Evolutionary conservation across 2,113 vertebrate species (phyloP).

Genomic region (Lampris incognitus): DNA sequence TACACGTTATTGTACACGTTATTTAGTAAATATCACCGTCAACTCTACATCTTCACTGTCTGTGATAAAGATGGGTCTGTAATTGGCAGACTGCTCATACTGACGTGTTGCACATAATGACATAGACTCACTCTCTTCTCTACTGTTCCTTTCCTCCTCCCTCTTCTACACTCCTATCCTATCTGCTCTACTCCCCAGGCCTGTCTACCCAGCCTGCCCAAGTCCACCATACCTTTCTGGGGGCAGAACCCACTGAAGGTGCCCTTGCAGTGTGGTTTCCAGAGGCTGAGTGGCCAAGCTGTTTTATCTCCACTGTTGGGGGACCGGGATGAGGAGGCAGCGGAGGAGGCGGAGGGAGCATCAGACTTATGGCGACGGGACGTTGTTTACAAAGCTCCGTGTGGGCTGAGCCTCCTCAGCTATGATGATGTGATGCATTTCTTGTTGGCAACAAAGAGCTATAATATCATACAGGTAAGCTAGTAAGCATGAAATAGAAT

Average conservation of each 20-base stretch:
- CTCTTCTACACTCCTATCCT: neutral
- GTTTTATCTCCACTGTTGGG: neutral
- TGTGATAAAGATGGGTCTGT: too few species aligned
- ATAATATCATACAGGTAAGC: conserved; percentile 82
- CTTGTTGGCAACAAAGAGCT: conserved; percentile 85
- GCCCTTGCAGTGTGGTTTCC: conserved; percentile 87
- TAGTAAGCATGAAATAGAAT: too few species aligned
- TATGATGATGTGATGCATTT: conserved; percentile 86
- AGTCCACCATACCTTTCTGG: conserved; percentile 66
- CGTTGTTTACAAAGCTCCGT: conserved; percentile 90
- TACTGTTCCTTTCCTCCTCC: neutral
- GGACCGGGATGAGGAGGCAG: neutral
- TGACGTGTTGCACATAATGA: neutral
- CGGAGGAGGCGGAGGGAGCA: conserved; percentile 48
- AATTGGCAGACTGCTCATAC: too few species aligned
- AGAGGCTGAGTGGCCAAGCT: conserved; percentile 82
- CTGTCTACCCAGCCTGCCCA: conserved; percentile 75
- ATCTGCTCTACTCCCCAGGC: conserved; percentile 25
- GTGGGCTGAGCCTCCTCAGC: conserved; percentile 86
- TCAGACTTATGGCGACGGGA: conserved; percentile 33
- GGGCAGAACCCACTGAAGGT: conserved; percentile 89
- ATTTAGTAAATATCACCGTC: too few species aligned
- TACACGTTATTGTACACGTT: too few species aligned
- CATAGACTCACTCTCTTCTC: neutral
- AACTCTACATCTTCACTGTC: too few species aligned